Evolutionary conservation across 2,888 invertebrate species (phyloP).

Genomic region (Drosophila birchii): DNA sequence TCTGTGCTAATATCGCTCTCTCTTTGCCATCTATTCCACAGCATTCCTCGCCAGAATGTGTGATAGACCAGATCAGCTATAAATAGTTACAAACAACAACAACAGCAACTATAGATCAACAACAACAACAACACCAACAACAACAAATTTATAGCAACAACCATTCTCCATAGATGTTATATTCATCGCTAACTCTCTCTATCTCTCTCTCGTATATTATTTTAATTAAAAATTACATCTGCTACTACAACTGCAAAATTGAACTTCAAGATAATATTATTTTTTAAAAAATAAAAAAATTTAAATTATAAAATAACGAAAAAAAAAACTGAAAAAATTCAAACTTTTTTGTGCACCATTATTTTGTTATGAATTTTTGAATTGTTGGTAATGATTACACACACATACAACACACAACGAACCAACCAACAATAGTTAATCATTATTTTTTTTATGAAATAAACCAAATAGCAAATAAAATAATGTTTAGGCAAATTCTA

Average conservation of each 20-base stretch:
- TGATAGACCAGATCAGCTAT: slow-evolving; percentile 86
- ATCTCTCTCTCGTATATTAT: slow-evolving; percentile 84
- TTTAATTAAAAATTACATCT: slow-evolving; percentile 84
- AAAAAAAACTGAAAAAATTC: slow-evolving; percentile 68
- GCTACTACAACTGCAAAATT: slow-evolving; percentile 83
- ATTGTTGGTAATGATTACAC: slow-evolving; percentile 29
- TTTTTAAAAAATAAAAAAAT: slow-evolving; percentile 82
- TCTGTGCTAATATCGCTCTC: slow-evolving; percentile 22
- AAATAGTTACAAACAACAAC: slow-evolving; percentile 75
- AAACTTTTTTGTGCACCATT: slow-evolving; percentile 58
- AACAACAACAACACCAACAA: slow-evolving; percentile 71
- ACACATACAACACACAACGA: not conserved
- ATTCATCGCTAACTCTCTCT: slow-evolving; percentile 83
- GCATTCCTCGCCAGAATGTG: slow-evolving; percentile 96
- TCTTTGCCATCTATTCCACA: slow-evolving; percentile 84
- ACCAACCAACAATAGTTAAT: slow-evolving; percentile 31
- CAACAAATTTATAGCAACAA: slow-evolving; percentile 82
- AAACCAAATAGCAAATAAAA: slow-evolving; percentile 62
- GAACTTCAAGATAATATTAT: slow-evolving; percentile 82
- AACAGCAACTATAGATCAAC: slow-evolving; percentile 58
- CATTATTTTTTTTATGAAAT: slow-evolving; percentile 59
- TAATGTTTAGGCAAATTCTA: slow-evolving; percentile 29
- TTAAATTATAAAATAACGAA: slow-evolving; percentile 81
- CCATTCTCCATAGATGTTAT: slow-evolving; percentile 84
- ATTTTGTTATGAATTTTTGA: slow-evolving; percentile 66